Evolutionary conservation across 2,888 invertebrate genomes (phyloP).

Genomic region (Melikaiella ostensackeni): DNA sequence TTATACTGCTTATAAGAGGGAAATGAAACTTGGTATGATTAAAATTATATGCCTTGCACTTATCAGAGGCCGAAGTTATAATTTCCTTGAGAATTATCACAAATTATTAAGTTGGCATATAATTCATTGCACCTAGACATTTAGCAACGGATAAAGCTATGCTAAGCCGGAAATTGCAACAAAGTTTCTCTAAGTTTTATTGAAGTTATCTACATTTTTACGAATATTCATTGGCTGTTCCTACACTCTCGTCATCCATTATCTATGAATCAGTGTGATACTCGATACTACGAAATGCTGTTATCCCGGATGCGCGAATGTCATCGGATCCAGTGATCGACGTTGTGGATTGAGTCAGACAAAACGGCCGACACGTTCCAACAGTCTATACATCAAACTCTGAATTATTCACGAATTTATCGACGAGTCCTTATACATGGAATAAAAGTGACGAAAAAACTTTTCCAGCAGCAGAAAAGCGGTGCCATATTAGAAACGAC

Average conservation of each 20-base stretch:
- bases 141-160: background rate
- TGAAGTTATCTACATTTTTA: constrained; percentile 47
- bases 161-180: background rate
- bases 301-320: constrained; percentile 27
- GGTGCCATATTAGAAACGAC: constrained; percentile 66
- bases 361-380: constrained; percentile 16
- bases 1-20: constrained; percentile 16
- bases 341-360: constrained; percentile 23
- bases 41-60: constrained; percentile 26
- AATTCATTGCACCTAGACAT: background rate
- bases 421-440: background rate
- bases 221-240: constrained; percentile 45
- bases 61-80: constrained; percentile 16
- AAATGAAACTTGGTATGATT: constrained; percentile 19
- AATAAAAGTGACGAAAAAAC: constrained; percentile 13
- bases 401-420: constrained; percentile 39
- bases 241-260: background rate
- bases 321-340: constrained; percentile 31
- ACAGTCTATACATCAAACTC: constrained; percentile 29
- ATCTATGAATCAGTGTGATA: constrained; percentile 1
- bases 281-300: constrained; percentile 11
- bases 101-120: constrained; percentile 1
- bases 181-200: background rate
- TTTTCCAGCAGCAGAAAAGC: constrained; percentile 60
- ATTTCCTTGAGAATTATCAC: constrained; percentile 29